Evolutionary conservation across 2,888 invertebrate species (phyloP).

Genomic region (Stenoptilia bipunctidactyla): DNA sequence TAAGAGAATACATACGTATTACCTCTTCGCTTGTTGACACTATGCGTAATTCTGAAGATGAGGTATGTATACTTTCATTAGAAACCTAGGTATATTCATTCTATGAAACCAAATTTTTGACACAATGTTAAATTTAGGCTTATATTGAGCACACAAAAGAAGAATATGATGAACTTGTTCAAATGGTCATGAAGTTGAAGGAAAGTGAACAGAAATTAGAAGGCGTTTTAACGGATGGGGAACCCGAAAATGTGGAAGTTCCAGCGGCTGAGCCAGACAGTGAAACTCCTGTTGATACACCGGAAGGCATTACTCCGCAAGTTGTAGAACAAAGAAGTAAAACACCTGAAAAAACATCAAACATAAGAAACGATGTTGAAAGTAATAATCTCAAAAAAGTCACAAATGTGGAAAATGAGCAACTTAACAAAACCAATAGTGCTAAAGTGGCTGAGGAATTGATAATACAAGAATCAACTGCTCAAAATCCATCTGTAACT

Average conservation of each 20-base stretch:
- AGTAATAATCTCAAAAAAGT: slow-evolving; percentile 47
- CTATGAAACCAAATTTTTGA: slow-evolving; percentile 6
- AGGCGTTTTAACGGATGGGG: slow-evolving; percentile 55
- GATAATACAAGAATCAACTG: slow-evolving; percentile 21
- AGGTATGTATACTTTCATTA: slow-evolving; percentile 54
- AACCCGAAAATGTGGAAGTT: slow-evolving; percentile 46
- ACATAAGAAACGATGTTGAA: slow-evolving; percentile 32
- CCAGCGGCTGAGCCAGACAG: slow-evolving; percentile 24
- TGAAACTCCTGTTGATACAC: slow-evolving; percentile 18
- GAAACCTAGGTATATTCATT: not conserved
- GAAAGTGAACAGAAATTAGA: slow-evolving; percentile 79
- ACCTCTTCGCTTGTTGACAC: slow-evolving; percentile 79
- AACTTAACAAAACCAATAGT: slow-evolving; percentile 48
- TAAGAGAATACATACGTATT: slow-evolving; percentile 79
- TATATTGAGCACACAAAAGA: slow-evolving; percentile 65
- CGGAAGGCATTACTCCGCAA: slow-evolving; percentile 12
- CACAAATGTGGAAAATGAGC: slow-evolving; percentile 59
- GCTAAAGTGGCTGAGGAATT: slow-evolving; percentile 29
- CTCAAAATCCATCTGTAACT: slow-evolving; percentile 15
- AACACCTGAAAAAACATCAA: slow-evolving; percentile 25
- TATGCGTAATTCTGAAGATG: slow-evolving; percentile 77
- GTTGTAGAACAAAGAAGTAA: slow-evolving; percentile 5
- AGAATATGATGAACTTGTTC: slow-evolving; percentile 73
- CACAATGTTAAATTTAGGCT: slow-evolving; percentile 53
- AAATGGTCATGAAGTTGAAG: slow-evolving; percentile 76